A percentile compares a stretch with the other conserved stretches of the same genome.
phyloP scores from a whole-genome alignment of 2,888 invertebrate species.

The Bembecia ichneumoniformis region DNA sequence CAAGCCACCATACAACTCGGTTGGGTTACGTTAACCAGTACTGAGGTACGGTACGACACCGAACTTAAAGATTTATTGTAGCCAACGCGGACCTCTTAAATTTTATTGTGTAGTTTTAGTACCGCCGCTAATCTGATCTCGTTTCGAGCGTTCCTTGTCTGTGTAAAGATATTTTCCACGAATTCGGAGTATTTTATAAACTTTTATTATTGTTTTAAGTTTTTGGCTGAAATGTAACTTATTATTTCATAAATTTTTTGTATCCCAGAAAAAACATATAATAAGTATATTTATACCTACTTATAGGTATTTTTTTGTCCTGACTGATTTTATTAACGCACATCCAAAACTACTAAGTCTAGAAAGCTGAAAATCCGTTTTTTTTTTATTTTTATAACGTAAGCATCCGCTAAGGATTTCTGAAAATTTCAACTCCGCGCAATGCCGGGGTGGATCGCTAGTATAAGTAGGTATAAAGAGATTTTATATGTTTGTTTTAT shows the following conservation, averaged over 20 bases:
- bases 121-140: slow-evolving; percentile 19
- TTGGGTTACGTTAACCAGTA: slow-evolving; percentile 4
- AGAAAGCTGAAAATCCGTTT: too few species aligned
- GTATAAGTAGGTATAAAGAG: too few species aligned
- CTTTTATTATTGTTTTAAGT: background rate
- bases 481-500: too few species aligned
- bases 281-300: too few species aligned
- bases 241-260: background rate
- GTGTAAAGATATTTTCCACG: slow-evolving; percentile 19
- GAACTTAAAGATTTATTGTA: slow-evolving; percentile 5
- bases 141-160: slow-evolving; percentile 15
- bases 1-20: slow-evolving; percentile 11
- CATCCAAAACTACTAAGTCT: too few species aligned
- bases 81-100: background rate
- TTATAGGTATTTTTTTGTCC: too few species aligned
- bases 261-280: too few species aligned
- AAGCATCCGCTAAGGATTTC: too few species aligned
- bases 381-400: too few species aligned
- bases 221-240: background rate
- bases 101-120: slow-evolving; percentile 3
- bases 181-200: slow-evolving; percentile 11
- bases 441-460: too few species aligned
- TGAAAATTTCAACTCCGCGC: too few species aligned
- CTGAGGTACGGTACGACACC: background rate
- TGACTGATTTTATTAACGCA: too few species aligned